Base-by-base conservation (phyloP, 23 tunicate species). In the Ascidia mentula region DNA sequence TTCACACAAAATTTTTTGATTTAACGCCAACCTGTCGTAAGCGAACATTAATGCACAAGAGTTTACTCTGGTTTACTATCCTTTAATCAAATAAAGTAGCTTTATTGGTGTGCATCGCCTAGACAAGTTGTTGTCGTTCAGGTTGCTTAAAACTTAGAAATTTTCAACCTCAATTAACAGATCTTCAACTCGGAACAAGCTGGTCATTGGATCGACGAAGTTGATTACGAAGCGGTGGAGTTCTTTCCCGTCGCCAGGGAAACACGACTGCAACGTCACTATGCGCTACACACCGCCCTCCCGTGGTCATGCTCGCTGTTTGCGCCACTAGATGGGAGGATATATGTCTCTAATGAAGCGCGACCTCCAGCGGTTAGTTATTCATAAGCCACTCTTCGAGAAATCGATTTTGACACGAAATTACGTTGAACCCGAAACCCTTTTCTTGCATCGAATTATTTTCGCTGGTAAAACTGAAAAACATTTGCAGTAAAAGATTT, bases 131-230 rank as follows among this genome's bases (percentile, higher is more conserved):
- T n/a, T 12, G 73, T 15, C 12, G 18, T 15, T 69, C 26, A 15
- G 26, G 73, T n/a, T 69, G 26, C n/a, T n/a, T n/a, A n/a, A n/a
- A n/a, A n/a, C n/a, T n/a, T n/a, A n/a, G n/a, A n/a, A n/a, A n/a
- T n/a, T n/a, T n/a, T n/a, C n/a, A n/a, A n/a, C n/a, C n/a, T n/a
- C n/a, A n/a, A n/a, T 60, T 80, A 7, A 0, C 84, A 89, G 95
- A 65, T 89, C 7, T 45, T 80, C 22, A 84, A 89, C 45, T 89
- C 95, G 22, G 38, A 72, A 40, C 72, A 70, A 39, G 96, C 89
- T 0, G 96, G 96, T 22, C 37, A 39, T 24, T 90, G 96, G 96
- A 39, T 90, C 6, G 79, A 85, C 34, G 96, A 90, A 76, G 86
- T 85, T 9, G 69, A 77, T 18, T 90, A 80, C 45, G 96, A 90